phyloP scores from a whole-genome alignment of 2,888 invertebrate genomes.

The Rotaria sp. region DNA sequence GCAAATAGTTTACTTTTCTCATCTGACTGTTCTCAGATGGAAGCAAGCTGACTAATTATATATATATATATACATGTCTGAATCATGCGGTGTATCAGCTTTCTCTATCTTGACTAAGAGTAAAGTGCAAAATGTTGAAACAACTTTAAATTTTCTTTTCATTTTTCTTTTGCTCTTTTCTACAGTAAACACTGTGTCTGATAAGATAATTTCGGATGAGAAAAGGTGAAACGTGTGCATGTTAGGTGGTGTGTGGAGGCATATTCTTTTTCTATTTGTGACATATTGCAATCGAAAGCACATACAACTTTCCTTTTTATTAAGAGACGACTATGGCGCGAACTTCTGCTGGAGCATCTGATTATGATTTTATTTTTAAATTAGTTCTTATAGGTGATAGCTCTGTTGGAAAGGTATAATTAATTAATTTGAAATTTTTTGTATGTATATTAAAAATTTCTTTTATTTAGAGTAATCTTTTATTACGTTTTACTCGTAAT shows the following conservation, averaged over 20 bases:
- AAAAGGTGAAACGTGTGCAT: not conserved
- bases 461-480: conserved; percentile 1
- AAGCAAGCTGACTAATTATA: too few species aligned
- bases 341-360: not conserved
- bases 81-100: too few species aligned
- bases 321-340: not conserved
- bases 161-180: not conserved
- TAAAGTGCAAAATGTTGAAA: not conserved
- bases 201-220: not conserved
- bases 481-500: conserved; percentile 25
- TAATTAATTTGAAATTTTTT: not conserved
- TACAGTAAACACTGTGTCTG: not conserved
- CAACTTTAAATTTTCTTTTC: not conserved
- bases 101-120: not conserved
- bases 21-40: too few species aligned
- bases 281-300: not conserved
- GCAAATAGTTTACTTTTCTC: too few species aligned
- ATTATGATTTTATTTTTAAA: conserved; percentile 17
- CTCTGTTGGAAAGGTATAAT: conserved; percentile 12
- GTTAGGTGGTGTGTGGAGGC: not conserved
- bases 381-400: not conserved
- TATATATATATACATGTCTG: too few species aligned
- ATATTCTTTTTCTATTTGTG: not conserved
- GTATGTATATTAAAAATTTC: not conserved
- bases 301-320: not conserved